Percentiles rank a stretch among this genome's conserved stretches.
Evolutionary conservation across 2,113 vertebrate genomes (phyloP).

Genomic region (Chaetodon auriga): DNA sequence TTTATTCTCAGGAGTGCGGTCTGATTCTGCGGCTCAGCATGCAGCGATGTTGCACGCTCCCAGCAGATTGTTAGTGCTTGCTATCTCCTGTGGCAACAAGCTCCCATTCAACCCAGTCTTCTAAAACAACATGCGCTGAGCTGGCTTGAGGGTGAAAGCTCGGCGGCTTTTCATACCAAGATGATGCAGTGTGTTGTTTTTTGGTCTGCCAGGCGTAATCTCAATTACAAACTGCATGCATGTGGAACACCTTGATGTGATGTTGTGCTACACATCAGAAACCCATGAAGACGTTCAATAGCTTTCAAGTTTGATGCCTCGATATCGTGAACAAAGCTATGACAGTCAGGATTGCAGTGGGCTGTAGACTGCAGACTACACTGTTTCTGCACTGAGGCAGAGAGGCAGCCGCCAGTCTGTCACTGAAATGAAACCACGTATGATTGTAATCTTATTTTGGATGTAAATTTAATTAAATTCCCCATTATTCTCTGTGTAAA

Average conservation of each 20-base stretch:
- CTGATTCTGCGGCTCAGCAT: constrained; percentile 49
- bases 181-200: constrained; percentile 13
- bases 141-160: constrained; percentile 52
- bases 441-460: not conserved
- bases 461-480: not conserved
- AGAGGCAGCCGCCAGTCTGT: not conserved
- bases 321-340: not conserved
- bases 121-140: constrained; percentile 44
- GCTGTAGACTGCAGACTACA: not conserved
- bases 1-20: constrained; percentile 50
- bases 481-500: not conserved
- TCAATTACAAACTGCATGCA: constrained; percentile 2
- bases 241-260: constrained; percentile 26
- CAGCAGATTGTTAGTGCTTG: constrained; percentile 44
- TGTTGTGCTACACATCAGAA: constrained; percentile 24
- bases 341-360: not conserved
- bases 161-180: constrained; percentile 15
- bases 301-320: constrained; percentile 16
- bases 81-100: constrained; percentile 52
- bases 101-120: constrained; percentile 26
- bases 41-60: constrained; percentile 29
- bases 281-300: not conserved
- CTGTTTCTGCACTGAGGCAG: not conserved
- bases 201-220: constrained; percentile 10
- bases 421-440: not conserved